Base-by-base conservation (phyloP, 2,797 vertebrate genomes). In the Gymnoscopelus microlampas region DNA sequence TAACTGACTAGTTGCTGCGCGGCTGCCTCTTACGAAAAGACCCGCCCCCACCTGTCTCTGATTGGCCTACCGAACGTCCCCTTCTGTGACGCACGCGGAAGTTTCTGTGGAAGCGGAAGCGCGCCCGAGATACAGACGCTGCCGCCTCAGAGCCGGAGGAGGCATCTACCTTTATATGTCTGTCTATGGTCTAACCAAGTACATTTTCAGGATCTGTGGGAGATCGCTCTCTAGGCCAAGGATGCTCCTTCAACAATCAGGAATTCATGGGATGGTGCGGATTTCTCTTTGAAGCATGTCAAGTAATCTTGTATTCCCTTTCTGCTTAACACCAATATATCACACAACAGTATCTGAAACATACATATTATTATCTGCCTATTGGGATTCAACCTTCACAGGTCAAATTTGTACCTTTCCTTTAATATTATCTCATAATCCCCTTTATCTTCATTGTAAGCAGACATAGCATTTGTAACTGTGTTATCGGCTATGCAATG, bases 361-460 rank as follows among this genome's bases (percentile, higher is more conserved):
- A 64, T 63, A 56, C 59, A 70, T 62, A 72, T 71, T 62, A 72
- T 71, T 65, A 79, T 77, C 76, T 71, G 29, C 67, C 53, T 81
- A 73, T 55, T 84, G 62, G 62, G 69, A 82, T 80, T 86, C 75
- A 87, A 83, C 86, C 85, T 89, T 88, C 83, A 82, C 26, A 54
- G 62, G 70, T 85, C 68, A 77, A 82, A 81, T 68, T 48, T 23
- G 70, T 75, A 57, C 56, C 29, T 71, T 77, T 60, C 44, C 57
- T 64, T 51, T 55, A 66, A 70, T 71, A 73, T 75, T 82, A 85
- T 82, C 74, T 77, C 15, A 55, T 49, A 32, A 66, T 70, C 53
- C 14, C 47, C 66, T 77, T 85, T 81, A 87, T 89, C 81, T 81
- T 51, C 47, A 68, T 77, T 78, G 66, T 76, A 82, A 68, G 19